Conservation (phyloP, 2,888 invertebrate species). For the Nomada ruficornis region DNA sequence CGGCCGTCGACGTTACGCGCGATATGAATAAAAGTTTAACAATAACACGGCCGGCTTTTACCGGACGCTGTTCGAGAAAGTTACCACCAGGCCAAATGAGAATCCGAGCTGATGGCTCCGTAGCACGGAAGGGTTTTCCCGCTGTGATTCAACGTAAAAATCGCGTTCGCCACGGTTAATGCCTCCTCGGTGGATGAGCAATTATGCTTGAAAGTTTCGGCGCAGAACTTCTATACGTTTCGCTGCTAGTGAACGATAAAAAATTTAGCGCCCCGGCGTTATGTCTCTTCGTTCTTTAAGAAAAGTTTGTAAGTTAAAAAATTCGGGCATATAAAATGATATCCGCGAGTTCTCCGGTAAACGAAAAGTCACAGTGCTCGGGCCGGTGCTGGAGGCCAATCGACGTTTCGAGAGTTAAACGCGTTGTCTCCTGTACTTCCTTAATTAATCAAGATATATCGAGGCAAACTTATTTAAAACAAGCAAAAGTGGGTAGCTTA, state of each 20-base stretch:
- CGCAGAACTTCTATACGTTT: too few species aligned
- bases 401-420: slow-evolving; percentile 21
- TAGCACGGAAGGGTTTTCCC: neutral
- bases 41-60: slow-evolving; percentile 34
- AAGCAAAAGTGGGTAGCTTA: neutral
- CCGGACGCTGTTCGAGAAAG: slow-evolving; percentile 30
- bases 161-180: slow-evolving; percentile 1
- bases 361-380: neutral
- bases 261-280: too few species aligned
- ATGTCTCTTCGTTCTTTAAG: too few species aligned
- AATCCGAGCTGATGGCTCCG: slow-evolving; percentile 13
- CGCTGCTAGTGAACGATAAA: too few species aligned
- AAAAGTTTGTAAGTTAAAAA: too few species aligned
- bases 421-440: slow-evolving; percentile 28
- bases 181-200: neutral
- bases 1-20: slow-evolving; percentile 5
- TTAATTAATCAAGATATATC: slow-evolving; percentile 65
- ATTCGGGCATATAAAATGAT: too few species aligned
- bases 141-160: neutral
- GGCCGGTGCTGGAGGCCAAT: neutral
- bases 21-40: slow-evolving; percentile 52
- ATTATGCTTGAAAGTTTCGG: neutral
- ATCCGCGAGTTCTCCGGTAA: neutral
- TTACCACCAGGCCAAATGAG: slow-evolving; percentile 21
- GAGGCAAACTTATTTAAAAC: slow-evolving; percentile 44